Evolutionary conservation across 2,797 vertebrate genomes (phyloP).

Genomic region (Adrianichthys oophorus): DNA sequence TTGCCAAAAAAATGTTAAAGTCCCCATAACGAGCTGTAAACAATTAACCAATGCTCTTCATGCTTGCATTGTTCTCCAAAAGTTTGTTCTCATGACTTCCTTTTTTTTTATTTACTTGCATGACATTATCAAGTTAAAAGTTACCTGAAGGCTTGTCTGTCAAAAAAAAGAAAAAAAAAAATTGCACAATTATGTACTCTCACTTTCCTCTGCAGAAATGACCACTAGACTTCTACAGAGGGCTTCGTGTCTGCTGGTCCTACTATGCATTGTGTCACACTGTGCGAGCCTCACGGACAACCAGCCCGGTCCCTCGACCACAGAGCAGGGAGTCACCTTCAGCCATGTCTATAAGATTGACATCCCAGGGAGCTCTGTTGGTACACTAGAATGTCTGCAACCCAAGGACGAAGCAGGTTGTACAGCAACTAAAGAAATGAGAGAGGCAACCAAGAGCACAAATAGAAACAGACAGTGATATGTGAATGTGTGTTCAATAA

Average conservation of each 20-base stretch:
- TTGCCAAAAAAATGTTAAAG: too few species aligned
- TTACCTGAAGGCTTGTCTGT: background rate
- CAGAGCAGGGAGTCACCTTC: constrained; percentile 82
- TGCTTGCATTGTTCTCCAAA: too few species aligned
- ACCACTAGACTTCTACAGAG: constrained; percentile 62
- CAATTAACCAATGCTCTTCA: too few species aligned
- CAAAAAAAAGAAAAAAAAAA: background rate
- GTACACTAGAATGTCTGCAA: constrained; percentile 72
- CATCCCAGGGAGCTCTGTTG: constrained; percentile 71
- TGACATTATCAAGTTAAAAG: too few species aligned
- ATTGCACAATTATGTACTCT: background rate
- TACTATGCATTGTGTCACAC: constrained; percentile 63
- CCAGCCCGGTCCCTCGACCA: constrained; percentile 40
- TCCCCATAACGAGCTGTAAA: too few species aligned
- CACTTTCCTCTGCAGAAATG: constrained; percentile 57
- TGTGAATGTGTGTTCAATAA: background rate
- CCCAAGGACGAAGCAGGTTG: constrained; percentile 57
- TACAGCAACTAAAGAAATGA: constrained; percentile 7
- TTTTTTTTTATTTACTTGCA: too few species aligned
- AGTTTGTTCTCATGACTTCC: too few species aligned
- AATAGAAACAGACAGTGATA: background rate
- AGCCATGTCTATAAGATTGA: constrained; percentile 88
- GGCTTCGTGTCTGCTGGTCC: constrained; percentile 57
- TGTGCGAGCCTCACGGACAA: constrained; percentile 37
- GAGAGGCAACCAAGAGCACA: background rate